These are phyloP conservation scores for Dicrostonyx torquatus DNA, from an alignment of 2,797 vertebrate genomes.

Conservation along the genomic window DNA sequence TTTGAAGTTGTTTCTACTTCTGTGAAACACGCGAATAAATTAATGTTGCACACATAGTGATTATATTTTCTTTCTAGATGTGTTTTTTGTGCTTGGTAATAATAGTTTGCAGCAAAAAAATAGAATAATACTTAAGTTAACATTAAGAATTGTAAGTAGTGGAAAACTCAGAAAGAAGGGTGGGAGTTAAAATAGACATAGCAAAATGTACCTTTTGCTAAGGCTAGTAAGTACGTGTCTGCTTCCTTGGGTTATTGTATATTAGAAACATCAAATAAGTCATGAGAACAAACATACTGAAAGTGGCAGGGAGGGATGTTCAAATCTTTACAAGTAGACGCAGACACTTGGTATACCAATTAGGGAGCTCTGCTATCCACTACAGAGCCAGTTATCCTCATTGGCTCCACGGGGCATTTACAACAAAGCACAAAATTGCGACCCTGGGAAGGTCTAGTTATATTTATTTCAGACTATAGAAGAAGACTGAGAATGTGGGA, in stretches of 20 bases:
- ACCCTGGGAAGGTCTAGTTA: neutral
- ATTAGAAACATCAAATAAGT: conserved; percentile 23
- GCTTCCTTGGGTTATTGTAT: conserved; percentile 20
- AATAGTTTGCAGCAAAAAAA: neutral
- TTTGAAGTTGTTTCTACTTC: neutral
- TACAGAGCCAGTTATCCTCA: neutral
- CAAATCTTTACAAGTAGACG: neutral
- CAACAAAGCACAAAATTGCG: neutral
- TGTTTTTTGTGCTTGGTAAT: neutral
- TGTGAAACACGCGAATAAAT: neutral
- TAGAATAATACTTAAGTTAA: conserved; percentile 6
- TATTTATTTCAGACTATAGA: neutral
- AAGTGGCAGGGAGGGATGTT: neutral
- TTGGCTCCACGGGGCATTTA: neutral
- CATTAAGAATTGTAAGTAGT: neutral
- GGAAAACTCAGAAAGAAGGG: neutral
- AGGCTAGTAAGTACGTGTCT: neutral
- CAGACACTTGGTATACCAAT: neutral
- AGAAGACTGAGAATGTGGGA: neutral
- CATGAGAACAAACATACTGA: neutral
- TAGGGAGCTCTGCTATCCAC: conserved; percentile 19
- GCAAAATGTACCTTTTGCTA: conserved; percentile 13
- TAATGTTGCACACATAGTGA: neutral
- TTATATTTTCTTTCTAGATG: neutral
- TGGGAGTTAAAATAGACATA: neutral